These are phyloP conservation scores for Charadrius vociferus DNA, from an alignment of 2,113 vertebrate genomes.

Conservation along the genomic window DNA sequence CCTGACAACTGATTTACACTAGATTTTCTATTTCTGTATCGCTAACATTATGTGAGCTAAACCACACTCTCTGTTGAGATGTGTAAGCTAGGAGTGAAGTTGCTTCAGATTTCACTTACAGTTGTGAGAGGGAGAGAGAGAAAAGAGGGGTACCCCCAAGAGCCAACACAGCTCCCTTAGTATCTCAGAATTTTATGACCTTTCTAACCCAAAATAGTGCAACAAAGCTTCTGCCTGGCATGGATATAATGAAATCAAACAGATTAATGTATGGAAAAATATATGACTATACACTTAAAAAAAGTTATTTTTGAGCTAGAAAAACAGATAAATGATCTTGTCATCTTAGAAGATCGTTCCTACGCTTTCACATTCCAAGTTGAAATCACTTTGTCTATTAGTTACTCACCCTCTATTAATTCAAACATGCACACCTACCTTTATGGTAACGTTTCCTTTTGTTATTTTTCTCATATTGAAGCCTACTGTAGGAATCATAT, in stretches of 20 bases:
- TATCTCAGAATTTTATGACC: not conserved
- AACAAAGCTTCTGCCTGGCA: not conserved
- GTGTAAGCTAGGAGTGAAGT: not conserved
- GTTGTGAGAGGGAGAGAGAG: not conserved
- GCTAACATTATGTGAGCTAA: not conserved
- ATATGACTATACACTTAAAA: not conserved
- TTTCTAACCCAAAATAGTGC: not conserved
- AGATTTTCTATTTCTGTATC: not conserved
- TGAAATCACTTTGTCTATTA: not conserved
- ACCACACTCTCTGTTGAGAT: fast-evolving
- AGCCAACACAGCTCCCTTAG: not conserved
- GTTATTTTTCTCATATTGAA: slow-evolving; percentile 88
- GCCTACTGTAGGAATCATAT: slow-evolving; percentile 90
- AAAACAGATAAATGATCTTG: not conserved
- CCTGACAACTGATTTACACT: not conserved
- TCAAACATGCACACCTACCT: slow-evolving; percentile 52
- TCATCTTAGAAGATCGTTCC: not conserved
- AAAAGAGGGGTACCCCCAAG: not conserved
- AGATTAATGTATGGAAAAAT: not conserved
- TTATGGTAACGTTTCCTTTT: slow-evolving; percentile 72
- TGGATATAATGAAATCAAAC: not conserved
- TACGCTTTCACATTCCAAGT: not conserved
- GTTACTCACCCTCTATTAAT: not conserved
- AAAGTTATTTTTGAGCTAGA: not conserved
- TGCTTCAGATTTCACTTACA: not conserved